A percentile compares a stretch with the other conserved stretches of the same genome.
Evolutionary conservation across 2,113 vertebrate genomes (phyloP).

Genomic region (Lepidothrix coronata): DNA sequence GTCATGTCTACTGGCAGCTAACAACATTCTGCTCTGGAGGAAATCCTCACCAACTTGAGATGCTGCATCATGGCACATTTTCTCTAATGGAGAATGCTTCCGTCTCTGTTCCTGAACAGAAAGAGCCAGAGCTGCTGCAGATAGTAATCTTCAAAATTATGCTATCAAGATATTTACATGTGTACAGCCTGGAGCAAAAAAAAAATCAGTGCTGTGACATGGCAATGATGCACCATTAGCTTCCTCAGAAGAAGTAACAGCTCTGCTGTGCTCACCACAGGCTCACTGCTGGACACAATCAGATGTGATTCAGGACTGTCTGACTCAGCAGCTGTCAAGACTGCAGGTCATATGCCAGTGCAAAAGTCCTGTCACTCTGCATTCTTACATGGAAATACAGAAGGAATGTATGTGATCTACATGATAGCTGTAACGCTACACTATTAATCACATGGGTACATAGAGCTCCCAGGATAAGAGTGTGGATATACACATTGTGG

Average conservation of each 20-base stretch:
- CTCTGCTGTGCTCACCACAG: background rate
- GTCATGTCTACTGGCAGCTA: background rate
- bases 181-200: background rate
- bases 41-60: background rate
- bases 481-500: rapidly evolving
- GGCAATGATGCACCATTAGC: background rate
- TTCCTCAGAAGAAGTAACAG: background rate
- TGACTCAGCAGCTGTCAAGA: background rate
- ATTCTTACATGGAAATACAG: background rate
- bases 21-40: background rate
- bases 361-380: background rate
- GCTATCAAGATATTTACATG: background rate
- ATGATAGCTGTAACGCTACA: background rate
- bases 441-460: background rate
- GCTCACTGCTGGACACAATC: background rate
- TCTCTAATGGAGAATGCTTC: background rate
- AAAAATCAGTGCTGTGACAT: background rate
- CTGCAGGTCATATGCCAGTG: background rate
- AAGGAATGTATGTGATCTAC: background rate
- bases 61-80: background rate
- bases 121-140: background rate
- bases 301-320: background rate
- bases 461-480: background rate
- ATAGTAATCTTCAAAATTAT: background rate
- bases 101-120: background rate